These are phyloP conservation scores for Lordiphosa clarofinis DNA, from an alignment of 1,140 invertebrate genomes.

Conservation along the genomic window DNA sequence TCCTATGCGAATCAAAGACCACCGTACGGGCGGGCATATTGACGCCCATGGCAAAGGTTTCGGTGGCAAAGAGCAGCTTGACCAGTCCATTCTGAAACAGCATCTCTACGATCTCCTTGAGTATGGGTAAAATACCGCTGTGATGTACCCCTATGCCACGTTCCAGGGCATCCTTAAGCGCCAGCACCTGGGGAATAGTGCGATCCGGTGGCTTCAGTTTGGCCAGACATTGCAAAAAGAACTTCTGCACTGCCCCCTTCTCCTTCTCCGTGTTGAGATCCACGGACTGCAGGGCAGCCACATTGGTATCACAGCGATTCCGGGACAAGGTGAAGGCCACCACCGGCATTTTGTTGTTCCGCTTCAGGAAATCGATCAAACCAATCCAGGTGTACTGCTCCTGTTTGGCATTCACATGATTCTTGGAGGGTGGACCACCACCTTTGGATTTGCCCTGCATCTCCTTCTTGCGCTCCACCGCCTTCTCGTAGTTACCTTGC, in stretches of 20 bases:
- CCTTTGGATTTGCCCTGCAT: slow-evolving; percentile 63
- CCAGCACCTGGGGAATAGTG: slow-evolving; percentile 91
- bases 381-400: slow-evolving; percentile 93
- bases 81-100: slow-evolving; percentile 95
- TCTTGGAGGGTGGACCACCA: slow-evolving; percentile 22
- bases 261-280: slow-evolving; percentile 92
- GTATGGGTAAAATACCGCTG: slow-evolving; percentile 96
- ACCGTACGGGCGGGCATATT: slow-evolving; percentile 99
- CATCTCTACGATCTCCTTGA: slow-evolving; percentile 99
- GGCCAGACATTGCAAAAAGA: slow-evolving; percentile 92
- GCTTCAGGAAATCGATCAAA: slow-evolving; percentile 89
- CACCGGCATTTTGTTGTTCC: slow-evolving; percentile 92
- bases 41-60: slow-evolving; percentile 99
- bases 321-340: slow-evolving; percentile 97
- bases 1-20: slow-evolving; percentile 95
- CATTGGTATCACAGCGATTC: slow-evolving; percentile 90
- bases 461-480: slow-evolving; percentile 84
- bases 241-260: slow-evolving; percentile 87
- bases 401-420: slow-evolving; percentile 81
- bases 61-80: slow-evolving; percentile 96
- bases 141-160: slow-evolving; percentile 98
- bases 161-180: slow-evolving; percentile 89
- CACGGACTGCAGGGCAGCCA: slow-evolving; percentile 83
- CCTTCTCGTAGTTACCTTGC: slow-evolving; percentile 85
- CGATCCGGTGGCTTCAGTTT: slow-evolving; percentile 92